Conservation (phyloP, 2,113 vertebrate species). For the Fulmarus glacialis region DNA sequence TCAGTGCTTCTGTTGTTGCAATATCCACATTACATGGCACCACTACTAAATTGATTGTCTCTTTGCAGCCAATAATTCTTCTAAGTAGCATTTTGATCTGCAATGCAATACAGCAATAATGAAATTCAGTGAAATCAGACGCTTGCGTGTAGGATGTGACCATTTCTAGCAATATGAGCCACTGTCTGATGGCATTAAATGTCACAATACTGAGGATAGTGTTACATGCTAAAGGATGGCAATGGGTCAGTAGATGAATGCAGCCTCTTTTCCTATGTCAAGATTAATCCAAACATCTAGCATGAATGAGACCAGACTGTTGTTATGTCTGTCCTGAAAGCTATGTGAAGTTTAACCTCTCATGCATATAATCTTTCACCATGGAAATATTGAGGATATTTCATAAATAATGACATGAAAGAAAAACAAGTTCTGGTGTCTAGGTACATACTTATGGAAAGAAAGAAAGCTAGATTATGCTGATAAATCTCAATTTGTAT, state of each 20-base stretch:
- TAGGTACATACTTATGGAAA: neutral
- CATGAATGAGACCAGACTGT: neutral
- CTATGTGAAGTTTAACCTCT: neutral
- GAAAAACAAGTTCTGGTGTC: neutral
- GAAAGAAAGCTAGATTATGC: neutral
- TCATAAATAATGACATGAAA: neutral
- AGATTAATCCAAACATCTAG: neutral
- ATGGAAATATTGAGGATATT: neutral
- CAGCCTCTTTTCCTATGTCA: neutral
- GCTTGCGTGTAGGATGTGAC: neutral
- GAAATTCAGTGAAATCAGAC: neutral
- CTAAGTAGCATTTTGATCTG: conserved; percentile 86
- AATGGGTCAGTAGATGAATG: neutral
- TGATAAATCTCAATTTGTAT: neutral
- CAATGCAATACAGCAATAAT: neutral
- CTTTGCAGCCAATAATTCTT: conserved; percentile 80
- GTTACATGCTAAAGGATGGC: neutral
- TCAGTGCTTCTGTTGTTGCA: conserved; percentile 89
- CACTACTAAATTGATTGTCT: conserved; percentile 89
- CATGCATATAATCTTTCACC: neutral
- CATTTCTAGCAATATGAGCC: neutral
- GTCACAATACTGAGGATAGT: neutral
- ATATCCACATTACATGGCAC: conserved; percentile 91
- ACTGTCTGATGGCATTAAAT: neutral
- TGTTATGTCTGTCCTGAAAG: neutral